Conservation (phyloP, 2,113 vertebrate species). For the Halcyon senegalensis region DNA sequence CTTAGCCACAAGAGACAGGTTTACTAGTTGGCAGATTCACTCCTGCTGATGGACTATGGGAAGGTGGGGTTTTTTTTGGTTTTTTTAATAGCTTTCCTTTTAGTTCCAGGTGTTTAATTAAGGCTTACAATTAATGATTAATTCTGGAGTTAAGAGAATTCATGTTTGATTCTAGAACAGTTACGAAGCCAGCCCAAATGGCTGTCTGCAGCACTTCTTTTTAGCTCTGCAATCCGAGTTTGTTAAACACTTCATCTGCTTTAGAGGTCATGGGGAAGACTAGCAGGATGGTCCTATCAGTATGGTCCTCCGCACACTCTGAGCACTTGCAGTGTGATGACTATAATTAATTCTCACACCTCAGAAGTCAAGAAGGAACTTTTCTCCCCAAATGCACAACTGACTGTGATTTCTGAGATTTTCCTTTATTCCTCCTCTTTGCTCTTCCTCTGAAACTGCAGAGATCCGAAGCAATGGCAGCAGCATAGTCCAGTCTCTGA, state of each 20-base stretch:
- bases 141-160: background rate
- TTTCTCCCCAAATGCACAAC: background rate
- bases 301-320: background rate
- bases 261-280: background rate
- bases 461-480: background rate
- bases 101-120: background rate
- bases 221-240: background rate
- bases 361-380: background rate
- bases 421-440: background rate
- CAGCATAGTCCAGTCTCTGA: background rate
- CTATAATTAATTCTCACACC: background rate
- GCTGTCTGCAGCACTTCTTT: background rate
- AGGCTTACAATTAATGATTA: background rate
- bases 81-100: background rate
- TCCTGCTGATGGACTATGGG: background rate
- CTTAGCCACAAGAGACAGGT: background rate
- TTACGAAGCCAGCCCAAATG: background rate
- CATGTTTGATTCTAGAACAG: background rate
- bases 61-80: background rate
- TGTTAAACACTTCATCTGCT: background rate
- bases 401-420: background rate
- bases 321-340: background rate
- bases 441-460: background rate
- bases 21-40: background rate
- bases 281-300: background rate